Conservation (phyloP, 2,888 invertebrate genomes). For the Trichopoda pennipes region DNA sequence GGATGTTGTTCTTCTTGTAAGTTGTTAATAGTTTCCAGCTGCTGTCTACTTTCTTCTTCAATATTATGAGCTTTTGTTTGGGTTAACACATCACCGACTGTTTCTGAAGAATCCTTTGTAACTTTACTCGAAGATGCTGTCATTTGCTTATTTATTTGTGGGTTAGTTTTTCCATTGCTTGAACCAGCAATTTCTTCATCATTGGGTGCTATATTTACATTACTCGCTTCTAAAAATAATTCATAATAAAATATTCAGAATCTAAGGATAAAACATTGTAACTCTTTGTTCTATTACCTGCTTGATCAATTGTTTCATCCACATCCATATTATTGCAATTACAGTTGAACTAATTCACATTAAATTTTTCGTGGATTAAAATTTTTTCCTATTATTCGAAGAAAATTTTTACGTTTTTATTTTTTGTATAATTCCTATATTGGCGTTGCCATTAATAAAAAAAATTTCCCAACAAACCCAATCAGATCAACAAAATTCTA, state of each 20-base stretch:
- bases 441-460: slow-evolving; percentile 23
- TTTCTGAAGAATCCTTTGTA: neutral
- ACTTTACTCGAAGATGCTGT: slow-evolving; percentile 25
- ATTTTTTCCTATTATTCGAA: slow-evolving; percentile 26
- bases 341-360: slow-evolving; percentile 11
- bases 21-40: neutral
- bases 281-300: slow-evolving; percentile 12
- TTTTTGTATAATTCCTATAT: slow-evolving; percentile 23
- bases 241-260: neutral
- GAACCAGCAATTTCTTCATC: slow-evolving; percentile 53
- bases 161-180: slow-evolving; percentile 12
- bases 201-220: neutral
- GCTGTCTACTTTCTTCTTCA: neutral
- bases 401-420: slow-evolving; percentile 32
- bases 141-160: neutral
- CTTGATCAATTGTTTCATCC: slow-evolving; percentile 60
- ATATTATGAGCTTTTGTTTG: neutral
- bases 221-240: slow-evolving; percentile 4
- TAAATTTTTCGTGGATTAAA: slow-evolving; percentile 37
- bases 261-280: neutral
- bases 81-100: neutral
- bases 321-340: slow-evolving; percentile 59
- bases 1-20: neutral
- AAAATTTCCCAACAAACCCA: neutral
- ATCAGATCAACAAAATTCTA: neutral